Evolutionary conservation across 1,140 invertebrate species (phyloP), one percentile per base, ranked within the genome.

Genomic region (Aleiodes sp.): DNA sequence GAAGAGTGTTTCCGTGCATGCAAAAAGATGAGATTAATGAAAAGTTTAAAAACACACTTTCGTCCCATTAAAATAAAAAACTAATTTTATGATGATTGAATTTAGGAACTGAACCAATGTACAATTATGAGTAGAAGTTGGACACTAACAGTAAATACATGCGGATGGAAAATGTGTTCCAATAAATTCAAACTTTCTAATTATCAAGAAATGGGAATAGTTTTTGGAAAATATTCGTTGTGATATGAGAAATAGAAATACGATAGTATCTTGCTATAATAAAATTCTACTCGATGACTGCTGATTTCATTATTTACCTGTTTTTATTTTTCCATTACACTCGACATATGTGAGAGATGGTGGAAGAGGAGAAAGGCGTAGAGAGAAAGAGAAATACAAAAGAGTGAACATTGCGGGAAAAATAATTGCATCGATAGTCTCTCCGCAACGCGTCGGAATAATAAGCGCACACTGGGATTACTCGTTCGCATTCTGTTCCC

Each of bases 401-500:
- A 52, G 46, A 52, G 21, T 52, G 46, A 21, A 52, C 46, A 52
- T 52, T 52, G 46, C 9, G 46, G 39, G 41, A 9, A 65, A 65
- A 65, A 65, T 65, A 65, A 65, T 65, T 65, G 39, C 41, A 52
- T 65, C 41, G 43, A 65, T 65, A 33, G 41, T 56, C 28, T 56
- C 31, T 29, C 26, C 24, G 43, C 14, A 56, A 66, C 46, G 46
- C 29, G 28, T 33, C 33, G 29, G 64, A 41, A 59, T 29, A 60
- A 60, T 41, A 41, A 60, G 35, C 19, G 35, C 33, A 28, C 31
- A 67, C 19, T 29, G 35, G 33, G 56, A 67, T 67, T 67, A 39
- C 29, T 56, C 41, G 60, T 62, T 33, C 41, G 60, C 41, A 69
- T 63, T 63, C 29, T 63, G 28, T 69, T 69, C 60, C 67, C 67